These are phyloP conservation scores for Lutjanus erythropterus DNA, from an alignment of 2,113 vertebrate genomes.

Conservation along the genomic window DNA sequence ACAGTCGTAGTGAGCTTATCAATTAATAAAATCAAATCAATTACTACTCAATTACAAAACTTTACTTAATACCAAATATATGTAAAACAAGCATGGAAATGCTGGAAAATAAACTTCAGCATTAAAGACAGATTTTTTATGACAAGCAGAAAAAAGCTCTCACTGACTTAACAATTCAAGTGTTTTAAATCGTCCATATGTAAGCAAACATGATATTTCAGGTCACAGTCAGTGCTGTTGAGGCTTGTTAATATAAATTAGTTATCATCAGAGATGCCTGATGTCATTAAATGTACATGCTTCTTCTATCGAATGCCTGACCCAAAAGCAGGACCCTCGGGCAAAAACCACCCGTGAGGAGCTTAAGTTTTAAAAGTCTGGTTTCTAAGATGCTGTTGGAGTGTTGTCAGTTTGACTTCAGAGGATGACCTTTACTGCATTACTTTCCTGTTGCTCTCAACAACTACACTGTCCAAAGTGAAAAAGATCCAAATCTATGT, in stretches of 20 bases:
- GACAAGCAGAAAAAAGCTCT: background rate
- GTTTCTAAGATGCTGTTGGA: background rate
- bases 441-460: slow-evolving; percentile 7
- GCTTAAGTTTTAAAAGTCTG: background rate
- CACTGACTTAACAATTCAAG: background rate
- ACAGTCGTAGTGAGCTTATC: background rate
- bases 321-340: background rate
- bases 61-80: background rate
- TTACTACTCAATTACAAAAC: no score
- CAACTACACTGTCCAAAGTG: background rate
- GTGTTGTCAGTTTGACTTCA: background rate
- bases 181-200: background rate
- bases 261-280: background rate
- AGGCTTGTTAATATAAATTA: background rate
- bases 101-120: background rate
- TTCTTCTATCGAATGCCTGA: background rate
- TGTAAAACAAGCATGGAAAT: background rate
- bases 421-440: background rate
- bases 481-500: background rate
- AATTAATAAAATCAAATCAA: no score
- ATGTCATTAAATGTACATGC: background rate
- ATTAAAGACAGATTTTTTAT: background rate
- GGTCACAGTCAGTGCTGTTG: background rate
- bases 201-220: background rate
- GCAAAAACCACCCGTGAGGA: background rate